phyloP scores from a whole-genome alignment of 2,113 vertebrate species.

The Nycticorax nycticorax region DNA sequence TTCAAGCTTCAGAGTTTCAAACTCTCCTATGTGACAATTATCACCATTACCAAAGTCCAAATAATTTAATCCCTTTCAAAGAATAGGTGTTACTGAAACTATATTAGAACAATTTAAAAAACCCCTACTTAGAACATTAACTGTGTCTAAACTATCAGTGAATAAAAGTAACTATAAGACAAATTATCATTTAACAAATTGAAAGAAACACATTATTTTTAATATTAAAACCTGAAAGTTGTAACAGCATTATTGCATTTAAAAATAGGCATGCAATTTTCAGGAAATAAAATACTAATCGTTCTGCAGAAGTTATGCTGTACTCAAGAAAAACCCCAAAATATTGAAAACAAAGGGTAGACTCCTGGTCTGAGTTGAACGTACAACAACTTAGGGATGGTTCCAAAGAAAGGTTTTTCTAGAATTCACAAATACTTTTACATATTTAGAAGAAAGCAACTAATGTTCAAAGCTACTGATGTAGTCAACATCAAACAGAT shows the following conservation, averaged over 20 bases:
- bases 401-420: not conserved
- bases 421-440: not conserved
- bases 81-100: not conserved
- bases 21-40: not conserved
- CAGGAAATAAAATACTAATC: not conserved
- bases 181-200: not conserved
- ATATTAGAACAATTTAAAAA: not conserved
- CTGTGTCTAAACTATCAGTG: not conserved
- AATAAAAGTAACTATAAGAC: not conserved
- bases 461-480: not conserved
- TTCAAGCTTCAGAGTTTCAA: not conserved
- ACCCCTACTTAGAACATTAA: not conserved
- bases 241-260: not conserved
- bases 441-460: not conserved
- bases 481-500: not conserved
- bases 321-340: not conserved
- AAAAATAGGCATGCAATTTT: not conserved
- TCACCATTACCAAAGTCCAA: not conserved
- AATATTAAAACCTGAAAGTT: not conserved
- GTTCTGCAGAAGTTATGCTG: not conserved
- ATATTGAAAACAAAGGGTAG: not conserved
- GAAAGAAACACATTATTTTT: not conserved
- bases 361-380: not conserved
- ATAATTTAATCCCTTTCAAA: not conserved
- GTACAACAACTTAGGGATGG: not conserved